Percentiles rank a stretch among this genome's conserved stretches.
phyloP scores from a whole-genome alignment of 2,888 invertebrate species.

The Cloeon dipterum region DNA sequence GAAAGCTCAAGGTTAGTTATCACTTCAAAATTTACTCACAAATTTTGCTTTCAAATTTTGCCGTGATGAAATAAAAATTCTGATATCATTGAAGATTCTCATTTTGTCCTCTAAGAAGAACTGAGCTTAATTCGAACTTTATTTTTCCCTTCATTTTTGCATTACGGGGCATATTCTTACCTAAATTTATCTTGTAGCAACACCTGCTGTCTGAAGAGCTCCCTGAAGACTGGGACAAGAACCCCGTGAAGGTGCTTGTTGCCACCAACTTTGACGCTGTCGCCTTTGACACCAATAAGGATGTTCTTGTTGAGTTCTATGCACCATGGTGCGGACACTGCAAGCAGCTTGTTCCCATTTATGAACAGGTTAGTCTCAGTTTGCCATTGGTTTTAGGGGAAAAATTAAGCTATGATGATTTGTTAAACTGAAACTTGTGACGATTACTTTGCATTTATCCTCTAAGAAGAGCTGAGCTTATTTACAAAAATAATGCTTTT shows the following conservation, averaged over 20 bases:
- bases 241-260: conserved; percentile 72
- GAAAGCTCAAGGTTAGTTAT: conserved; percentile 48
- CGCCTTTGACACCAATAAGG: conserved; percentile 72
- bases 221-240: conserved; percentile 90
- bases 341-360: conserved; percentile 83
- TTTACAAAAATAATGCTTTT: no score
- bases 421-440: neutral
- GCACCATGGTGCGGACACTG: conserved; percentile 99
- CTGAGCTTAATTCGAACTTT: neutral
- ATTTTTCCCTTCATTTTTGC: neutral
- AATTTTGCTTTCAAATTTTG: neutral
- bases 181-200: conserved; percentile 30
- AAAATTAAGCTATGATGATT: neutral
- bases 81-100: no score
- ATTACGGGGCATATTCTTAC: neutral
- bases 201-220: conserved; percentile 84
- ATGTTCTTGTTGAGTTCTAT: conserved; percentile 93
- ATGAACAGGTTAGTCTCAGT: conserved; percentile 84
- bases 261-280: conserved; percentile 93
- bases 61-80: neutral
- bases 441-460: no score
- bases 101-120: conserved; percentile 3
- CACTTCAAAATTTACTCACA: no score
- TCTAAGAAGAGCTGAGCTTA: no score
- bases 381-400: no score